These are phyloP conservation scores for Natrix natrix DNA, from an alignment of 2,797 vertebrate genomes.

Conservation along the genomic window DNA sequence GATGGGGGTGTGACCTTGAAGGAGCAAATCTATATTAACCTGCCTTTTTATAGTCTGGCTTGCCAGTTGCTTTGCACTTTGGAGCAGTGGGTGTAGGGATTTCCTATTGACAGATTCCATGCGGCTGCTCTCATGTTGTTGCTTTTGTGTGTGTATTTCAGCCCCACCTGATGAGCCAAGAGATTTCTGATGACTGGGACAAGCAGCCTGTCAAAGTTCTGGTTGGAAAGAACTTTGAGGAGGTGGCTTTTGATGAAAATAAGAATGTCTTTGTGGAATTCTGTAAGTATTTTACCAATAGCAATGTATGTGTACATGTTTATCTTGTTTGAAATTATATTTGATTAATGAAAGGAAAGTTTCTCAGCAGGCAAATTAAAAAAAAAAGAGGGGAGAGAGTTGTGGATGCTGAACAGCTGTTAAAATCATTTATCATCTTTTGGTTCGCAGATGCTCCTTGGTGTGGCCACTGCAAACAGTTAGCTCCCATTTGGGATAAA, in stretches of 20 bases:
- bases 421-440: not conserved
- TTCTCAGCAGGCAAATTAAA: not conserved
- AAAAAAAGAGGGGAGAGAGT: not conserved
- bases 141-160: constrained; percentile 54
- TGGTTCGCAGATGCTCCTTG: constrained; percentile 87
- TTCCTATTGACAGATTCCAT: not conserved
- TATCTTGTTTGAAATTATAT: not conserved
- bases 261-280: constrained; percentile 97
- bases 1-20: not conserved
- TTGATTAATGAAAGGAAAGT: not conserved
- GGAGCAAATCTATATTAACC: constrained; percentile 33
- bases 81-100: not conserved
- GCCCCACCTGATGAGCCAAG: constrained; percentile 98
- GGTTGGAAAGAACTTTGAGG: constrained; percentile 96
- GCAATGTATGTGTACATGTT: no score
- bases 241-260: constrained; percentile 84
- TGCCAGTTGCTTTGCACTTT: not conserved
- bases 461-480: constrained; percentile 98
- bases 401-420: not conserved
- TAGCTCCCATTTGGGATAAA: constrained; percentile 96
- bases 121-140: not conserved
- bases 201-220: constrained; percentile 88
- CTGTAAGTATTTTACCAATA: constrained; percentile 78
- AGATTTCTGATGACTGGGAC: constrained; percentile 94
- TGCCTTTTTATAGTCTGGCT: constrained; percentile 11